Base-by-base conservation (phyloP, 23 tunicate species). In the Ciona savignyi region DNA sequence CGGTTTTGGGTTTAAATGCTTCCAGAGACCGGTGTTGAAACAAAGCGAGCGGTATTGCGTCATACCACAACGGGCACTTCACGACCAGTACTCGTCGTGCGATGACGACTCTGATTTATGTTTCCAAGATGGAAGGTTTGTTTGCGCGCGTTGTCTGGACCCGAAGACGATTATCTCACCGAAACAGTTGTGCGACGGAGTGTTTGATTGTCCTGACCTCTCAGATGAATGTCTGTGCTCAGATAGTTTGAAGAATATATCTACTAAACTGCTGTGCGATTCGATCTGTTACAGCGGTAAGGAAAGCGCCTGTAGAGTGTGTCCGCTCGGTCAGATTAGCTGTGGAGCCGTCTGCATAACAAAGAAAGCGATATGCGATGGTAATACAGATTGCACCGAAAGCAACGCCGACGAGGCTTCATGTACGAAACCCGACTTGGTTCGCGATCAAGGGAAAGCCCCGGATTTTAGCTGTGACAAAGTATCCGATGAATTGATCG, bases 181-280 rank as follows among this genome's bases (percentile, higher is more conserved):
- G 32, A 49, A 34, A 22, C 81, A 77, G 56, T 25, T 77, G 23
- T 77, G n/a, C n/a, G n/a, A n/a, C n/a, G n/a, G n/a, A n/a, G n/a
- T n/a, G n/a, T n/a, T n/a, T n/a, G n/a, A n/a, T n/a, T n/a, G n/a
- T n/a, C n/a, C n/a, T n/a, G n/a, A n/a, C n/a, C n/a, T n/a, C n/a
- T n/a, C n/a, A n/a, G 81, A 81, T 25, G 85, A 81, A 73, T 81
- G 85, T 73, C 30, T 81, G 48, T 81, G 85, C 51, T 28, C 63
- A 2, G 19, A 27, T 3, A 51, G 60, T 27, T 30, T 42, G 2
- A 32, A 48, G 30, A 21, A 49, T 11, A 9, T 4, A 4, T 11
- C 62, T 29, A 22, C 63, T 29, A 30, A n/a, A 24, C 9, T 23
- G 29, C 32, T 77, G 22, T 77, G 81, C 70, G 34, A 34, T 0